phyloP scores from a whole-genome alignment of 2,113 vertebrate species.

The Ancistrus triradiatus region DNA sequence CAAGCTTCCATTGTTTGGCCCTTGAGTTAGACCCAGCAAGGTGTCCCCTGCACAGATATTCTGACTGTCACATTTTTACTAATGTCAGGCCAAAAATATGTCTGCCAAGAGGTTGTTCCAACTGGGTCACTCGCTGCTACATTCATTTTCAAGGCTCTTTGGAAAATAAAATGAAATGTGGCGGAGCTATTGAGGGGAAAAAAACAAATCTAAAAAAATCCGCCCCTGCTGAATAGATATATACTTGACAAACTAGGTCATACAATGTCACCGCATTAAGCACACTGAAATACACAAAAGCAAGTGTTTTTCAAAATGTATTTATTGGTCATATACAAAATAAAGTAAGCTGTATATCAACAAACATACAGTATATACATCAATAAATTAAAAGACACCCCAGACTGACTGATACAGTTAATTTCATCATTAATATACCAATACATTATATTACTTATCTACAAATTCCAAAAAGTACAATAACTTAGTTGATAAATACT shows the following conservation, averaged over 20 bases:
- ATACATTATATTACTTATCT: constrained; percentile 72
- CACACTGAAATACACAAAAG: neutral
- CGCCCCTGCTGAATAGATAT: constrained; percentile 16
- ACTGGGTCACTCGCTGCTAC: constrained; percentile 43
- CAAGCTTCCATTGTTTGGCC: too few relatives aligned
- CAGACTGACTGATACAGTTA: constrained; percentile 67
- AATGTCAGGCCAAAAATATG: constrained; percentile 50
- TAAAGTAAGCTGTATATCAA: constrained; percentile 95
- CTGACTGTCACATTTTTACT: constrained; percentile 48
- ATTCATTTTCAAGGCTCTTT: constrained; percentile 18
- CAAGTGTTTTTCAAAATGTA: constrained; percentile 78
- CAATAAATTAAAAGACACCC: constrained; percentile 89
- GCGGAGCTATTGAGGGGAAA: constrained; percentile 5
- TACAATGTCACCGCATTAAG: constrained; percentile 10
- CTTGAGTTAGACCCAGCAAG: too few relatives aligned
- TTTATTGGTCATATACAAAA: constrained; percentile 99
- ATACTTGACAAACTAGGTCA: constrained; percentile 28
- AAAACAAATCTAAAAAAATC: constrained; percentile 5
- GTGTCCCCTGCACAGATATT: too few relatives aligned
- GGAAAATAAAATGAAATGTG: constrained; percentile 28
- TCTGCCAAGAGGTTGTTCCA: constrained; percentile 42
- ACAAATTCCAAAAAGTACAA: constrained; percentile 80
- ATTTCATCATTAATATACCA: constrained; percentile 68
- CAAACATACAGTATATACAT: constrained; percentile 97
- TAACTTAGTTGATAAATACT: constrained; percentile 93